phyloP scores from a whole-genome alignment of 2,113 vertebrate species.

The Dunckerocampus dactyliophorus region DNA sequence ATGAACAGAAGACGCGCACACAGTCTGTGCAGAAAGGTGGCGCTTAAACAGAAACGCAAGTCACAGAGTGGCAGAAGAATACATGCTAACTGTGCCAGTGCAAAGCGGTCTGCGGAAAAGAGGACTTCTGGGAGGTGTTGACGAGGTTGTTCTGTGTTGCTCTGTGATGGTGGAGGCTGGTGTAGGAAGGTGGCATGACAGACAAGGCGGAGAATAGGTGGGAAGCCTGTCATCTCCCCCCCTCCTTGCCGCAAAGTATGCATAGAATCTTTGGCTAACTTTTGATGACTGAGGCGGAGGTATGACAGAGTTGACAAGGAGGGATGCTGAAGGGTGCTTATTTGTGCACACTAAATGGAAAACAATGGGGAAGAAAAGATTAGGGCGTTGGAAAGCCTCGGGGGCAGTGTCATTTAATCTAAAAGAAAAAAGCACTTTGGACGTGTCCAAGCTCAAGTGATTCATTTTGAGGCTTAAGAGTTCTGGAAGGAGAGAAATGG shows the following conservation, averaged over 20 bases:
- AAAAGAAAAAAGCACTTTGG: background rate
- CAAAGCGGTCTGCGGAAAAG: too few species aligned
- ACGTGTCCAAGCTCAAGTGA: background rate
- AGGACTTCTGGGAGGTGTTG: too few species aligned
- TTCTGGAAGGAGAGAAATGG: background rate
- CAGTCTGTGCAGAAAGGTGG: too few species aligned
- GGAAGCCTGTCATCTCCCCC: constrained; percentile 34
- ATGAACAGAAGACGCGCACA: too few species aligned
- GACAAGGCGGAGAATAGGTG: constrained; percentile 33
- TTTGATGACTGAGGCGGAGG: constrained; percentile 27
- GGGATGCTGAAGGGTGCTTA: constrained; percentile 25
- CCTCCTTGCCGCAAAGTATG: constrained; percentile 19
- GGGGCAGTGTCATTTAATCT: background rate
- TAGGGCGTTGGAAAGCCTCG: background rate
- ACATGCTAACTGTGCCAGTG: too few species aligned
- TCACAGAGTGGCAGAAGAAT: too few species aligned
- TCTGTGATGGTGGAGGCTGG: too few species aligned
- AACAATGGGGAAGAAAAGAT: constrained; percentile 1
- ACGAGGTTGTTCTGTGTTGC: too few species aligned
- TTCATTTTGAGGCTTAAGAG: background rate
- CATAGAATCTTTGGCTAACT: constrained; percentile 6
- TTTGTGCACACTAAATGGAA: constrained; percentile 24
- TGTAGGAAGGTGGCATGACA: constrained; percentile 17
- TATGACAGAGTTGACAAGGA: constrained; percentile 26
- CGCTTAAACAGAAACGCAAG: too few species aligned